A percentile compares a stretch with the other conserved stretches of the same genome.
These are phyloP conservation scores for Pterocles burchelli DNA, from an alignment of 2,113 vertebrate species.

Conservation along the genomic window DNA sequence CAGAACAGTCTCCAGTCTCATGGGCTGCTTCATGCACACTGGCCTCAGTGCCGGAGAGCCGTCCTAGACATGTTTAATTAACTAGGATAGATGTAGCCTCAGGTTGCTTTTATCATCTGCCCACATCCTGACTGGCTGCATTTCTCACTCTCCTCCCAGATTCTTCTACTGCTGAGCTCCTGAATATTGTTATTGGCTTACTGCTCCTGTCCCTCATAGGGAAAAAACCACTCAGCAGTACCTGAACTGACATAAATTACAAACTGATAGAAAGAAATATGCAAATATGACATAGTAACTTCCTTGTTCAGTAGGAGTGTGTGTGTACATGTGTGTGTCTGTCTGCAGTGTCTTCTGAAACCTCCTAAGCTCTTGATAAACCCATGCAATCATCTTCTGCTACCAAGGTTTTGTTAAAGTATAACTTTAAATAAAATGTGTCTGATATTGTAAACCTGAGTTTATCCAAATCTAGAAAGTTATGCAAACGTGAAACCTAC, in stretches of 20 bases:
- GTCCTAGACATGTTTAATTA: not conserved
- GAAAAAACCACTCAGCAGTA: not conserved
- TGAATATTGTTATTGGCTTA: not conserved
- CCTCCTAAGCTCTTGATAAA: not conserved
- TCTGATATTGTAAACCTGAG: not conserved
- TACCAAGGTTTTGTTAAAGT: not conserved
- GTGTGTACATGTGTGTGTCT: not conserved
- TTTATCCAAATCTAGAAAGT: not conserved
- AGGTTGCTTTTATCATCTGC: constrained; percentile 2
- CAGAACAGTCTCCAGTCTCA: not conserved
- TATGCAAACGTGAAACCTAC: not conserved
- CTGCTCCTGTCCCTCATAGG: not conserved
- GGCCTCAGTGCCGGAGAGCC: not conserved
- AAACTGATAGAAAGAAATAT: not conserved
- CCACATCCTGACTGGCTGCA: not conserved
- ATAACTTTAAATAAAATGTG: not conserved
- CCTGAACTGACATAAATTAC: not conserved
- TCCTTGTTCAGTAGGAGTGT: not conserved
- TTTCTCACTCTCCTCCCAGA: not conserved
- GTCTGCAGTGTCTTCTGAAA: not conserved
- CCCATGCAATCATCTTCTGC: not conserved
- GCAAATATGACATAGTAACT: not conserved
- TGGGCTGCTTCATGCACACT: not conserved
- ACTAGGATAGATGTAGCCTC: not conserved
- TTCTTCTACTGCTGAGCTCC: not conserved